Base-by-base conservation (phyloP, 2,113 vertebrate genomes). In the Macheiramphus alcinus region DNA sequence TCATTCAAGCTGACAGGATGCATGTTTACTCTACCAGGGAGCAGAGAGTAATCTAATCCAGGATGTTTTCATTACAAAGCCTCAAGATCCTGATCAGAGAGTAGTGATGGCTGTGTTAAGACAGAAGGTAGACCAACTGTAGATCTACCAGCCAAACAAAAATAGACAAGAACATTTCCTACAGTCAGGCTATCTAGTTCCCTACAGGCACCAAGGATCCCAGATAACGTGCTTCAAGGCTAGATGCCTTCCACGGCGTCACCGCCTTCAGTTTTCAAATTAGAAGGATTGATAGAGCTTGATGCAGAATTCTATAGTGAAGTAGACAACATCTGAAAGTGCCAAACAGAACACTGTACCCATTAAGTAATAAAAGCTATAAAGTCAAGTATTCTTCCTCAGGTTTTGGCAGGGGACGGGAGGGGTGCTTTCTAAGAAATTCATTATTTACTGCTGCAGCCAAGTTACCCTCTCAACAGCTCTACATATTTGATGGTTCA, bases 11-110 rank as follows among this genome's bases (percentile, higher is more conserved):
- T 61, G 80, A 87, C 84, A 94, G 78, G 78, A 85, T 75, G 48
- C 52, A 72, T 25, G 43, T 81, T 93, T 74, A 81, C 68, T 73
- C 83, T 58, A 22, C 59, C 56, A 89, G 73, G 40, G 93, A 94
- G 73, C 78, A 87, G 0, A 0, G 31, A 72, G 84, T 85, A 96
- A 96, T 63, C 80, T 95, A 95, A 91, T 82, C 84, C 87, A 93
- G 66, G 84, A 93, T 90, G 78, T 90, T 91, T 94, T 96, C 78
- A 93, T 92, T 85, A 92, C 74, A 82, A 96, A 92, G 93, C 92
- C 87, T 76, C 58, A 73, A 80, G 87, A 93, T 90, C 78, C 85
- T 80, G 58, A 96, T 94, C 93, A 91, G 61, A 90, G 34, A 48
- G 78, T 23, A 80, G 48, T 4, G n/a, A 89, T 79, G 89, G 61